phyloP scores from a whole-genome alignment of 1,140 invertebrate species.

The Pogonomyrmex californicus region DNA sequence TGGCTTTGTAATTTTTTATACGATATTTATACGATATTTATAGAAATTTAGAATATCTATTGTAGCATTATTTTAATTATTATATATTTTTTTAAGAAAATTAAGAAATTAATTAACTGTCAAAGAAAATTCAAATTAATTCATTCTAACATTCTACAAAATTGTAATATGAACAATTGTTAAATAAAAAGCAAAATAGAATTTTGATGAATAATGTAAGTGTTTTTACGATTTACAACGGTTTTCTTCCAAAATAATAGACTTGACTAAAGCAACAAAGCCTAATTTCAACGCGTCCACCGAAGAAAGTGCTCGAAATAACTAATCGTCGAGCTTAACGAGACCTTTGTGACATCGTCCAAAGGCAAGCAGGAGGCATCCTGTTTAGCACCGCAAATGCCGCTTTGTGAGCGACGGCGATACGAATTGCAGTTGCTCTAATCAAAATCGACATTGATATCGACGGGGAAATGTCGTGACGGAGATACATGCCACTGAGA shows the following conservation, averaged over 20 bases:
- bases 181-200: background rate
- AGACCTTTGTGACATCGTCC: constrained; percentile 69
- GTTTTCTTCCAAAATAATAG: constrained; percentile 1
- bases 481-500: background rate
- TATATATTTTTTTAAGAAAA: too few species aligned
- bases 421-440: constrained; percentile 52
- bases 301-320: constrained; percentile 64
- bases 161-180: too few species aligned
- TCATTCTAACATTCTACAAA: too few species aligned
- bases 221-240: background rate
- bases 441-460: constrained; percentile 33
- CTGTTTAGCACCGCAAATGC: constrained; percentile 66
- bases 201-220: background rate
- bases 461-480: background rate
- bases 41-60: background rate
- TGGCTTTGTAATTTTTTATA: background rate
- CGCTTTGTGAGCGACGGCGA: constrained; percentile 60
- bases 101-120: too few species aligned
- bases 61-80: too few species aligned
- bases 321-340: constrained; percentile 65
- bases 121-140: too few species aligned
- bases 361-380: constrained; percentile 64
- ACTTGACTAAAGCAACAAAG: constrained; percentile 12
- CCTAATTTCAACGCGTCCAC: constrained; percentile 27
- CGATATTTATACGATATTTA: background rate